Conservation (phyloP, 2,888 invertebrate species). For the Stomorhina lunata region DNA sequence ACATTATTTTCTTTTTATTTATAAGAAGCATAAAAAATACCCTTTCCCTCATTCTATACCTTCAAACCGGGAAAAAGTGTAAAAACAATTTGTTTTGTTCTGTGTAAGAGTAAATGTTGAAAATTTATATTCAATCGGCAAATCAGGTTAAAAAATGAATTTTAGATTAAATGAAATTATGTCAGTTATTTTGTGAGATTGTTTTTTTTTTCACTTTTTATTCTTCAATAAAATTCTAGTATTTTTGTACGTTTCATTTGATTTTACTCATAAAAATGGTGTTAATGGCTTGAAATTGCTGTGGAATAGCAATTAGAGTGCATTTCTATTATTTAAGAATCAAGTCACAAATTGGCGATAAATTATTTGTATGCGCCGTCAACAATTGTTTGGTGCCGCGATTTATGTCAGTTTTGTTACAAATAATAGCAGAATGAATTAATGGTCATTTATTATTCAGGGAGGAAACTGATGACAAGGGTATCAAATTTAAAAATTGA, state of each 20-base stretch:
- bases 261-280: not conserved
- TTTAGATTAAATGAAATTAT: slow-evolving; percentile 23
- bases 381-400: not conserved
- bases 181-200: not conserved
- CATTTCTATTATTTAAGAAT: not conserved
- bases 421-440: too few relatives aligned
- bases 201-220: not conserved
- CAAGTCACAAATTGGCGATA: not conserved
- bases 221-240: not conserved
- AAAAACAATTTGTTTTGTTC: slow-evolving; percentile 24
- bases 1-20: slow-evolving; percentile 2
- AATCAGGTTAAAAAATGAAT: slow-evolving; percentile 12
- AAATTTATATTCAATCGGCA: slow-evolving; percentile 32
- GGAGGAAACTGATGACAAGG: too few relatives aligned
- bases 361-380: slow-evolving; percentile 16
- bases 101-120: not conserved
- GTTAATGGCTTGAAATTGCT: not conserved
- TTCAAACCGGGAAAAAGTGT: not conserved
- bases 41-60: not conserved
- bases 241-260: too few relatives aligned
- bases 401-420: not conserved
- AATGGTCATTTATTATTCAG: too few relatives aligned
- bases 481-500: too few relatives aligned
- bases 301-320: not conserved
- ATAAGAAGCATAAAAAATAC: not conserved